Conservation (phyloP, 2,113 vertebrate genomes). For the Chaetops frenatus region DNA sequence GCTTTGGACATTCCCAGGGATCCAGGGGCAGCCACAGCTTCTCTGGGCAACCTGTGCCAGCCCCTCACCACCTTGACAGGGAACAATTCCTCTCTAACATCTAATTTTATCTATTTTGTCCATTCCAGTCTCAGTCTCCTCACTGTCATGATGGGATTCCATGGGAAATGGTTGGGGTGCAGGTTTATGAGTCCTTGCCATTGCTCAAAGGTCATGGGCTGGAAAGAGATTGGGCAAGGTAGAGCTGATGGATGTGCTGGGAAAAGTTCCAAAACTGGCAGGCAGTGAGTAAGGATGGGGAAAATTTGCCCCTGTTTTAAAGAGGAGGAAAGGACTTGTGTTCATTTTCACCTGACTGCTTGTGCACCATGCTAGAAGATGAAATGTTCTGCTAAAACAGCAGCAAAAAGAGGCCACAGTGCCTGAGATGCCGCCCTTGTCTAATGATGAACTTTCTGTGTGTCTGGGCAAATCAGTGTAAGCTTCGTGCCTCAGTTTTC, state of each 20-base stretch:
- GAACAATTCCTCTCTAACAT: neutral
- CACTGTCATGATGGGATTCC: neutral
- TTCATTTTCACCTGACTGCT: neutral
- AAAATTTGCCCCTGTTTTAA: neutral
- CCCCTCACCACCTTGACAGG: fast-evolving
- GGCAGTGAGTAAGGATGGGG: neutral
- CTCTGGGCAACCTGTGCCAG: neutral
- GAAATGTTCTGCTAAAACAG: neutral
- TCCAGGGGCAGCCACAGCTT: neutral
- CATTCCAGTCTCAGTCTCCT: neutral
- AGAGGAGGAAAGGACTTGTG: neutral
- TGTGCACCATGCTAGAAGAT: fast-evolving
- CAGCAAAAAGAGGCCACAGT: neutral
- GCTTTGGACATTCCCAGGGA: neutral
- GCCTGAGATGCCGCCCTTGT: neutral
- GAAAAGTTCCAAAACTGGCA: neutral
- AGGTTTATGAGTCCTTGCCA: neutral
- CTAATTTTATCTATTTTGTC: neutral
- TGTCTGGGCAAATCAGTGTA: slow-evolving; percentile 41
- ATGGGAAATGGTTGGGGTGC: neutral
- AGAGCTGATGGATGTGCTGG: neutral
- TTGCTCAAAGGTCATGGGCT: neutral
- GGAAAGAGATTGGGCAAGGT: neutral
- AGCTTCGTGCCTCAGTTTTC: slow-evolving; percentile 24
- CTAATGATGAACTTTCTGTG: neutral